These are phyloP conservation scores for Cnemophilus loriae DNA, from an alignment of 2,113 vertebrate species.

Conservation along the genomic window DNA sequence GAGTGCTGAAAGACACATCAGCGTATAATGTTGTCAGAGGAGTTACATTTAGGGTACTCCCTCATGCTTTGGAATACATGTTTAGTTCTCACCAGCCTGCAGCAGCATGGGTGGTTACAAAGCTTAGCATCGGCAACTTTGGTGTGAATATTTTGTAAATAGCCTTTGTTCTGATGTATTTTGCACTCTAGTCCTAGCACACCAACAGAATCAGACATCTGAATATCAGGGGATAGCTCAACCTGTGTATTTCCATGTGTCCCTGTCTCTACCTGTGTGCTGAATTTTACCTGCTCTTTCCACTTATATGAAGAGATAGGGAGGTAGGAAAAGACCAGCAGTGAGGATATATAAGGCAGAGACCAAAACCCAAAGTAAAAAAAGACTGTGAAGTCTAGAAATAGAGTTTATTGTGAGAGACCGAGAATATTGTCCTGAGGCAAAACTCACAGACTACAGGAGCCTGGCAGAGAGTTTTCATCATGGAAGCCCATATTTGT, in stretches of 20 bases:
- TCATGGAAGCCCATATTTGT: background rate
- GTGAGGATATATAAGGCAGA: background rate
- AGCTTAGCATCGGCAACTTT: background rate
- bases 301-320: background rate
- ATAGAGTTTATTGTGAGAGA: background rate
- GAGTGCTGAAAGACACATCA: background rate
- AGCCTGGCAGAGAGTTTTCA: background rate
- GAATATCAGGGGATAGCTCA: background rate
- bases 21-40: background rate
- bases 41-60: conserved; percentile 33
- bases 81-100: conserved; percentile 8
- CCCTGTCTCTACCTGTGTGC: background rate
- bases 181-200: background rate
- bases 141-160: background rate
- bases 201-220: background rate
- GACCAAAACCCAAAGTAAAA: background rate
- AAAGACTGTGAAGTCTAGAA: background rate
- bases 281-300: background rate
- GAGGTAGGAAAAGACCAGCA: background rate
- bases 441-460: background rate
- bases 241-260: background rate
- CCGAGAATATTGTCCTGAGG: background rate
- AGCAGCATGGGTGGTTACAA: conserved; percentile 17
- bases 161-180: background rate
- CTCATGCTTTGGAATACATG: background rate